Base-by-base conservation (phyloP, 2,888 invertebrate species). In the Oxyscelio sp. region DNA sequence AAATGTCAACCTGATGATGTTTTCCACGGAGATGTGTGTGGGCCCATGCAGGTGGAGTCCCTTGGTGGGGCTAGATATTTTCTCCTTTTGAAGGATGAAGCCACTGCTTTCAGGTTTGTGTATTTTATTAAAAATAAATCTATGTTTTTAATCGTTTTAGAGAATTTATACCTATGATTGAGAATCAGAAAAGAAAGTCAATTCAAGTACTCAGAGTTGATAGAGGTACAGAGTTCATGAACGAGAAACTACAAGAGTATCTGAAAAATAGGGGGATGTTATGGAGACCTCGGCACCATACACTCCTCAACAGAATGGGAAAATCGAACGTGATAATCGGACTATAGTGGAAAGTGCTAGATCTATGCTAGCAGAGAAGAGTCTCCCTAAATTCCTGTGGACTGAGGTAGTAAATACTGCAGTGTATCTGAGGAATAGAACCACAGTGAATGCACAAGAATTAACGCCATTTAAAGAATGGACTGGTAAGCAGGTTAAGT, bases 111-210 rank as follows among this genome's bases (percentile, higher is more conserved):
- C 50, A 45, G 70, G 22, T 78, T 59, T 38, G 87, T 87, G 0
- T 87, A 77, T 21, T 89, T 90, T 38, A 1, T 90, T 40, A 74
- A 65, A 63, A 45, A 86, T 31, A 88, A 89, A 52, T 74, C 77
- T 80, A 89, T 83, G 80, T 88, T 24, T 83, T 83, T 22, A 68
- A 87, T 4, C 40, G 52, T 24, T 89, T 88, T 38, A 84, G 82
- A 68, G 75, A 85, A 52, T 89, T 77, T 31, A 77, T 85, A 1
- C 15, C 19, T 4, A 3, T 75, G n/a, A 48, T 85, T 5, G 24
- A 13, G 11, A 85, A 86, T 34, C 80, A 83, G 27, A 34, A 54
- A 43, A 82, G 79, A 5, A 34, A 48, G 13, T n/a, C 74, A 13
- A 87, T 88, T 2, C 65, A 79, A 71, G 31, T 63, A 1, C 52